Evolutionary conservation across 2,888 invertebrate species (phyloP), one percentile per base, ranked within the genome.

Genomic region (Malthinus seriepunctatus): DNA sequence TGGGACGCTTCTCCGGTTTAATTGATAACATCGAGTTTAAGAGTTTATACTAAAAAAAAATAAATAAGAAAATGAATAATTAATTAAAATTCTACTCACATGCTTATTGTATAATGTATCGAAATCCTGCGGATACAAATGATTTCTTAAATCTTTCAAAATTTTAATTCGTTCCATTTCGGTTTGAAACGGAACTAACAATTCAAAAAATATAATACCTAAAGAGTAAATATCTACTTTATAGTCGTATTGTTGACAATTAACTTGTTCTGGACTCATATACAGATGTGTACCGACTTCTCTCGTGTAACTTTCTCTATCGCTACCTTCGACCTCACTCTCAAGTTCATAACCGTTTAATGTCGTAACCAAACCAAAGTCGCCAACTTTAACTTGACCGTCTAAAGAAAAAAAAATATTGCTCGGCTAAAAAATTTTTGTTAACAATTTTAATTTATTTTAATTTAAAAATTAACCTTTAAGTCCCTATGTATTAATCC

Each of bases 281-380:
- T 99, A 99, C 1, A 97, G 82, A 64, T 91, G 89, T 0, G 99
- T 99, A 56, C 60, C 61, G 49, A 62, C 60, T 53, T 56, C 60
- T 49, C 62, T 55, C 42, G 62, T 62, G 39, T 59, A 57, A 47
- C 50, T 56, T 23, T 51, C 51, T 35, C 49, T 39, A 10, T 42
- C 39, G 5, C 32, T 15, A 8, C 32, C 9, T 32, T 42, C 32
- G 5, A 45, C 45, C 5, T 53, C n/a, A 48, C 67, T 63, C 51
- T 74, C 74, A 47, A 67, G 64, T 23, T 23, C 23, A 60, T 83
- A 82, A 67, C 88, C 88, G 44, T 85, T 83, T 84, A 92, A 90
- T 14, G 91, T 89, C 3, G 97, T 97, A 8, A 95, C 98, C n/a
- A 99, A 84, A 0, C 98, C 98, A 80, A 99, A 98, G 81, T 99